Conservation (phyloP, 2,113 vertebrate species). For the Percina caprodes region DNA sequence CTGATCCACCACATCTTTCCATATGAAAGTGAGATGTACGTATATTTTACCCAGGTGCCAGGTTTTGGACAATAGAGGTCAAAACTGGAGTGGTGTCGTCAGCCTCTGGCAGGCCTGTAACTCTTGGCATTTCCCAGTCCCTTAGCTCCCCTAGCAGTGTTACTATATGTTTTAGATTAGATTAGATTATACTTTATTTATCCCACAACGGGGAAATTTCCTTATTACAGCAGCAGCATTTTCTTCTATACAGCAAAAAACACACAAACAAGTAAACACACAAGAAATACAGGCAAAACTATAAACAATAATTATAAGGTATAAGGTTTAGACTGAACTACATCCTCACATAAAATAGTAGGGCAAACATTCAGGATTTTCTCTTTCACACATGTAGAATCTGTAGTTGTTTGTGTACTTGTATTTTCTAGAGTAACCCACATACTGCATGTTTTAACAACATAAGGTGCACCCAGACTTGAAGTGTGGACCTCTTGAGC, state of each 20-base stretch:
- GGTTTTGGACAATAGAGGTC: slow-evolving; percentile 22
- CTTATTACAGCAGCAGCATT: too few relatives aligned
- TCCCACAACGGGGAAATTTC: too few relatives aligned
- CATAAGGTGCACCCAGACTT: too few relatives aligned
- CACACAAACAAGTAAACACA: too few relatives aligned
- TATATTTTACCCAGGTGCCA: background rate
- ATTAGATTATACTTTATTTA: too few relatives aligned
- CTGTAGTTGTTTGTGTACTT: background rate
- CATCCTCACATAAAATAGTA: background rate
- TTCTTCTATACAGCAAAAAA: too few relatives aligned
- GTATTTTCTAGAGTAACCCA: too few relatives aligned
- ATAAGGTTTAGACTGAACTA: slow-evolving; percentile 3
- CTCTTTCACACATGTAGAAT: slow-evolving; percentile 8
- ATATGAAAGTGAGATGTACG: slow-evolving; percentile 1
- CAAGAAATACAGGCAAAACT: too few relatives aligned
- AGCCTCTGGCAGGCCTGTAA: background rate
- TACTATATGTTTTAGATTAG: slow-evolving; percentile 16
- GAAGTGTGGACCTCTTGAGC: too few relatives aligned
- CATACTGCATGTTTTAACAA: too few relatives aligned
- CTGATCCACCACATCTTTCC: background rate
- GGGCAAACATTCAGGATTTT: background rate
- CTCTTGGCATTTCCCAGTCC: slow-evolving; percentile 10
- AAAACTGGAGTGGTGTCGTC: slow-evolving; percentile 1
- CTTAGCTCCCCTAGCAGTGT: background rate
- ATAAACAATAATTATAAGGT: too few relatives aligned